Evolutionary conservation across 2,888 invertebrate species (phyloP), one percentile per base, ranked within the genome.

Genomic region (Pyrocoelia pectoralis): DNA sequence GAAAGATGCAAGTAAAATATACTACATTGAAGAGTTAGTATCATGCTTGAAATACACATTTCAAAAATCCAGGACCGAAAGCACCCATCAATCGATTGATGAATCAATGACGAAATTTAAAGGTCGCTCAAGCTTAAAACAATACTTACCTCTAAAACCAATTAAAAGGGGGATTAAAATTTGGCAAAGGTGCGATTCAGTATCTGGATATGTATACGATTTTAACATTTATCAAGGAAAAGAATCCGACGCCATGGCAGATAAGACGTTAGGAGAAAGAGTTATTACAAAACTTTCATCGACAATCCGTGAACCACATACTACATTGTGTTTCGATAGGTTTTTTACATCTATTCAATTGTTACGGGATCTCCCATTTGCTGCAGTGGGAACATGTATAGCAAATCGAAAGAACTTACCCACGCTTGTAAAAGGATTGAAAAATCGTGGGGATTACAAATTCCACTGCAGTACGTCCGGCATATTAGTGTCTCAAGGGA

Each of bases 201-300:
- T 52, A 49, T 61, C 65, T 29, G 65, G 65, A 17, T 66, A 64
- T 54, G 51, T 40, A n/a, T 67, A 67, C 46, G 60, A 68, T 52
- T 58, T 63, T 8, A 66, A 68, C 56, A 64, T 66, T n/a, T 68
- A 65, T 38, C 43, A 56, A 13, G 51, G 65, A 29, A 41, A 28
- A 24, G 24, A 24, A 43, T 65, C 67, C 52, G 58, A 55, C 41
- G 56, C n/a, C n/a, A n/a, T 14, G 15, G 40, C 54, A 48, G 53
- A 57, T 9, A 24, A 51, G 51, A 68, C 69, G 43, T 57, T 72
- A 41, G 68, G 68, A 14, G 70, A 69, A 59, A 53, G 67, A 61
- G 68, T 70, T 49, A 65, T 69, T 24, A 52, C 52, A 8, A 70
- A 69, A 59, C 68, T 70, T 56, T 50, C 48, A 12, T 14, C 50